Conservation (phyloP, 2,888 invertebrate species). For the Limulus polyphemus region DNA sequence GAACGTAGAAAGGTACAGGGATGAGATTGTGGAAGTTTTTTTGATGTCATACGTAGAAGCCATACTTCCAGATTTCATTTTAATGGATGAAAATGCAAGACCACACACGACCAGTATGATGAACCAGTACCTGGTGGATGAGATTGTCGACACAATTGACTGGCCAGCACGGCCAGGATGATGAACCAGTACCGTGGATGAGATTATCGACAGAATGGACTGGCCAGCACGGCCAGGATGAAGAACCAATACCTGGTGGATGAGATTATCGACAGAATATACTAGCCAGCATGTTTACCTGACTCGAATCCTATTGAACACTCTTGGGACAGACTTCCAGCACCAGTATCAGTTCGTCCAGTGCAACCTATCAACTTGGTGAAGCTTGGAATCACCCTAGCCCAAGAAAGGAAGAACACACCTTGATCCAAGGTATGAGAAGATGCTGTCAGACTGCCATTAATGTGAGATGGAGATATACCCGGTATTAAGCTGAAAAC, state of each 20-base stretch:
- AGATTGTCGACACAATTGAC: background rate
- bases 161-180: no score
- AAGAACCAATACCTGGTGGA: constrained; percentile 1
- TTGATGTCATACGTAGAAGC: background rate
- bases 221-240: background rate
- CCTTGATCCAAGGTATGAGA: no score
- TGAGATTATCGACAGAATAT: background rate
- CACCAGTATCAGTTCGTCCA: no score
- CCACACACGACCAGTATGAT: background rate
- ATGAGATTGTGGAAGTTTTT: constrained; percentile 4
- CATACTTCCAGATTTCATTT: background rate
- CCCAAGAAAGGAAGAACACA: no score
- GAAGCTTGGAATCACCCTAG: no score
- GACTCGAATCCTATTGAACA: background rate
- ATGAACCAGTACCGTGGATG: no score
- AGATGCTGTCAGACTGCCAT: no score
- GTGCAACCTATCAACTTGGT: no score
- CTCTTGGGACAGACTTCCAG: background rate
- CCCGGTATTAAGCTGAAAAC: no score
- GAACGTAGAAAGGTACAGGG: background rate
- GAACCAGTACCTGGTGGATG: background rate
- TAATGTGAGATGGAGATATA: no score
- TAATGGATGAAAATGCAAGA: background rate
- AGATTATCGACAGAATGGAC: no score
- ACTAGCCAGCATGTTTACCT: background rate